Conservation (phyloP, 1,140 invertebrate genomes). For the Drosophila kurseongensis region DNA sequence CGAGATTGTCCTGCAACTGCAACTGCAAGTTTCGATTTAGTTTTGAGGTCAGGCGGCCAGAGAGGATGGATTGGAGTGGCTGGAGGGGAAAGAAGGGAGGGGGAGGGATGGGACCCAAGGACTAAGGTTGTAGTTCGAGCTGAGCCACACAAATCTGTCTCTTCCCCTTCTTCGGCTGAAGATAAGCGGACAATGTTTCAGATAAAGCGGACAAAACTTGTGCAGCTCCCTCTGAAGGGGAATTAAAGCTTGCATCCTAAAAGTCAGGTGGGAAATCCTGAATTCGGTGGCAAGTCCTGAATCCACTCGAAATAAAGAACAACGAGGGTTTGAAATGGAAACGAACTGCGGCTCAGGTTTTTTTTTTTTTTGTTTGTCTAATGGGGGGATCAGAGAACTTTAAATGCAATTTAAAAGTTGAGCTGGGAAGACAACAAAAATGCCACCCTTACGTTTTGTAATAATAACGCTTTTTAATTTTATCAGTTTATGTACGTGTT, state of each 20-base stretch:
- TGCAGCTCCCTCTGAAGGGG: constrained; percentile 9
- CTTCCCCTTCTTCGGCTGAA: not conserved
- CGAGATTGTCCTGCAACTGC: constrained; percentile 32
- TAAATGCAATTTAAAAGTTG: constrained; percentile 1
- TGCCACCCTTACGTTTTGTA: too few species aligned
- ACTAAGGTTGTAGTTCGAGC: constrained; percentile 25
- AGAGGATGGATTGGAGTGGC: not conserved
- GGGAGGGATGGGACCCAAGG: not conserved
- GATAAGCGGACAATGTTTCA: constrained; percentile 32
- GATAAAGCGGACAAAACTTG: constrained; percentile 25
- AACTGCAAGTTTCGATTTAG: constrained; percentile 41
- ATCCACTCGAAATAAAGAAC: not conserved
- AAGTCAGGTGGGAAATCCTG: constrained; percentile 23
- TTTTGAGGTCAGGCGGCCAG: constrained; percentile 26
- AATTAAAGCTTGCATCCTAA: constrained; percentile 17
- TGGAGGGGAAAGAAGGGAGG: not conserved
- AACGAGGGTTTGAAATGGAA: not conserved
- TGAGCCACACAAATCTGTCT: constrained; percentile 27
- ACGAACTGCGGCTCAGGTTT: not conserved
- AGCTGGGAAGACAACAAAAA: too few species aligned
- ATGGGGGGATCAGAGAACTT: not conserved
- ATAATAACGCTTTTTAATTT: too few species aligned
- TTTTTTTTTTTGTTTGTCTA: not conserved
- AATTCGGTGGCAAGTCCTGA: too few species aligned
- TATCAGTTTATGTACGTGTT: too few species aligned